Evolutionary conservation across 2,113 vertebrate species (phyloP), one percentile per base, ranked within the genome.

Genomic region (Odocoileus hemionus): DNA sequence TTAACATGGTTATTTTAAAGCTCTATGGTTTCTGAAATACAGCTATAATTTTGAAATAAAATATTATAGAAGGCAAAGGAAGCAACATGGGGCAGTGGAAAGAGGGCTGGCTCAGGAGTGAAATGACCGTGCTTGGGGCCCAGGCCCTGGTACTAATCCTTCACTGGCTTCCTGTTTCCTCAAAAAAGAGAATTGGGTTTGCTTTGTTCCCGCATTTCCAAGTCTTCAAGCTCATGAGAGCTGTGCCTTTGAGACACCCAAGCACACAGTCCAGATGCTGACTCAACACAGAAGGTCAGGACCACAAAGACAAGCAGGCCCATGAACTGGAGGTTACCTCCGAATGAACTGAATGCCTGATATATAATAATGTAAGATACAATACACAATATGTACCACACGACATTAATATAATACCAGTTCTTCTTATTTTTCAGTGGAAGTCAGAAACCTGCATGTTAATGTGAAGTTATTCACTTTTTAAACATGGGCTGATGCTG

Each of bases 1-100:
- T 82, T 82, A 82, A 55, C 30, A 74, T 12, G 25, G 94, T 91
- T 94, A 92, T 33, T 87, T 78, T 88, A 95, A 96, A 60, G 30
- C n/a, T 74, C 5, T 43, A 2, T 21, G 50, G 28, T n/a, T 96
- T 94, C 82, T 74, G 10, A 94, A 85, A 64, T 74, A 47, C 8
- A 21, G 28, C 83, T n/a, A 74, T 23, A 33, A 85, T 61, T 94
- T 70, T 61, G 91, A 95, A 95, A 58, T 74, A 61, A 30, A 94
- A 78, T 33, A 39, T 23, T 74, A 23, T 4, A 47, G 33, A 61
- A 26, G 43, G 23, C 55, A 85, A 64, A 87, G 85, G 52, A 74
- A 39, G 43, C 11, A 36, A 36, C 14, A 58, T 0, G 36, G 58
- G 61, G 19, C 33, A 45, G 33, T 19, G 11, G 57, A 21, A 11